phyloP scores from a whole-genome alignment of 2,888 invertebrate species.

The Heliconius charithonia region DNA sequence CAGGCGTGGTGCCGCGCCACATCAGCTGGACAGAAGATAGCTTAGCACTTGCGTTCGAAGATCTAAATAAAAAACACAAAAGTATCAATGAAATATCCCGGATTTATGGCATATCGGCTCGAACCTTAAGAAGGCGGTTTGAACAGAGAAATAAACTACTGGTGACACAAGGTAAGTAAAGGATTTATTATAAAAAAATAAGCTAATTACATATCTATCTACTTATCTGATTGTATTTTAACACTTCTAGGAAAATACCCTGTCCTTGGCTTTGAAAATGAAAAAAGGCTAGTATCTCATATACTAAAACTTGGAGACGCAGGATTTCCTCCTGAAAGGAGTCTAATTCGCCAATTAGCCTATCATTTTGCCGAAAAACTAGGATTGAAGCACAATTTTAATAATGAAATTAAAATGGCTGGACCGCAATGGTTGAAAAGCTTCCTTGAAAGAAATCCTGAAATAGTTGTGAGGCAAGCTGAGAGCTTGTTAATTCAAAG shows the following conservation, averaged over 20 bases:
- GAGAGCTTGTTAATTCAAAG: slow-evolving; percentile 53
- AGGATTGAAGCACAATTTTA: slow-evolving; percentile 49
- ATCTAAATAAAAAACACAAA: too few species aligned
- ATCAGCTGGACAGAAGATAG: too few species aligned
- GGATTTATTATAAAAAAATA: too few species aligned
- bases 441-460: too few species aligned
- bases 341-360: slow-evolving; percentile 31
- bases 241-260: slow-evolving; percentile 26
- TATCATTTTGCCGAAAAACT: slow-evolving; percentile 51
- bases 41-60: too few species aligned
- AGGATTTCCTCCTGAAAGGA: background rate
- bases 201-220: background rate
- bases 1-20: too few species aligned
- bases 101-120: too few species aligned
- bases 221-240: background rate
- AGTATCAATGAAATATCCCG: too few species aligned
- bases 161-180: too few species aligned
- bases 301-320: background rate
- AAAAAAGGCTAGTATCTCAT: slow-evolving; percentile 30
- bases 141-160: too few species aligned
- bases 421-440: slow-evolving; percentile 48
- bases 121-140: too few species aligned
- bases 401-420: slow-evolving; percentile 49
- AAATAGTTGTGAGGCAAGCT: too few species aligned
- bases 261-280: slow-evolving; percentile 39